Base-by-base conservation (phyloP, 2,797 vertebrate genomes). In the Selene dorsalis region DNA sequence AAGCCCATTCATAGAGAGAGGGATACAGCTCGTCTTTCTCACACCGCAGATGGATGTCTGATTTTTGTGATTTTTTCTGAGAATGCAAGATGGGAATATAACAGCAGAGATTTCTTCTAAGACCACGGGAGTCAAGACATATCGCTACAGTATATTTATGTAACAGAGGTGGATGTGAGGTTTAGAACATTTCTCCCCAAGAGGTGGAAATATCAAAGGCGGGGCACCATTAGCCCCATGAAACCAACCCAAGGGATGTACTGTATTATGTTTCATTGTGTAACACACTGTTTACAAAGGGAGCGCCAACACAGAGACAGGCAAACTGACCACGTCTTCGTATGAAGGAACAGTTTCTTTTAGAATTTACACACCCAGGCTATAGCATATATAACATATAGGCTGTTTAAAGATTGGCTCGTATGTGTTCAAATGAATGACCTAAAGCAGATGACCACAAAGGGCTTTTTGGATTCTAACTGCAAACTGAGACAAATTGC, bases 181-280 rank as follows among this genome's bases (percentile, higher is more conserved):
- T 45, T 85, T 69, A 82, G 80, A 79, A 80, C 85, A 85, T 87
- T 81, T 79, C 50, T 73, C 70, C 60, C 39, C 18, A 16, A 77
- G 82, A 82, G 52, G 55, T 60, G 57, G 74, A 64, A 60, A 71
- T 67, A 77, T 85, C 62, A 79, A 67, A 80, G 45, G 52, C 60
- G 59, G 66, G 69, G 52, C 30, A 47, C 69, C 66, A 14, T 16
- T 35, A 75, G 48, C 68, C 57, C 58, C 32, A 50, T 3, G 59
- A 79, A 68, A 59, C 48, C 80, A 60, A 62, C 60, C 39, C 45
- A 57, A 41, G 39, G 45, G 47, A 63, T 63, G 32, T 22, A 39
- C 17, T 28, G 48, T 84, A 78, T 86, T 68, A 41, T 30, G 52
- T 73, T 88, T 66, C 73, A 72, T 69, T 80, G 50, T n/a, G 38